A percentile compares a stretch with the other conserved stretches of the same genome.
Conservation (phyloP, 2,113 vertebrate species). For the Illadopsis cleaveri region DNA sequence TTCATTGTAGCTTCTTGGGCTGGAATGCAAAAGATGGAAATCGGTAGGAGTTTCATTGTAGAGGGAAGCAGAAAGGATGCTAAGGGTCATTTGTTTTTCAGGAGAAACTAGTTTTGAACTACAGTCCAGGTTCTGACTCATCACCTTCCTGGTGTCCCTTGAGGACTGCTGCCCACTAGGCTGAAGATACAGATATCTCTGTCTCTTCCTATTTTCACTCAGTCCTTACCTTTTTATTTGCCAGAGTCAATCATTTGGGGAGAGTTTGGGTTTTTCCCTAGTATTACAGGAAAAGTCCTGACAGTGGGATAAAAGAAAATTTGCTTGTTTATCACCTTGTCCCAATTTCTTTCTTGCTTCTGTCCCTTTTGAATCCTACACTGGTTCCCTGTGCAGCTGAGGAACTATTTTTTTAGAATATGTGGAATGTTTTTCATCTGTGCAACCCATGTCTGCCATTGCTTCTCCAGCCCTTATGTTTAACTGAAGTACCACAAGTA, state of each 20-base stretch:
- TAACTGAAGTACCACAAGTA: not conserved
- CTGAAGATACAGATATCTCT: not conserved
- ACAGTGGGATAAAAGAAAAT: not conserved
- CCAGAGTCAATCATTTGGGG: not conserved
- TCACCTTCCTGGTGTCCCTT: not conserved
- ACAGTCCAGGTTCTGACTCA: not conserved
- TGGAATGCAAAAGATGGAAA: not conserved
- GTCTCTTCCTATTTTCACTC: not conserved
- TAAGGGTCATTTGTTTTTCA: not conserved
- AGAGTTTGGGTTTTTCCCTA: not conserved
- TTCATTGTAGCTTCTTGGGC: not conserved
- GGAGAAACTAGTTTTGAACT: not conserved
- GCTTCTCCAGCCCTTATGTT: not conserved
- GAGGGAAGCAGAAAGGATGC: not conserved
- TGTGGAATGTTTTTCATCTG: not conserved
- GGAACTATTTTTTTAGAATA: not conserved
- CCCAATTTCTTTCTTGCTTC: not conserved
- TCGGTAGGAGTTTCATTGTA: not conserved
- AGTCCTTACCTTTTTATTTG: not conserved
- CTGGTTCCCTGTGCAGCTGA: not conserved
- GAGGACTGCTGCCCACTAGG: not conserved
- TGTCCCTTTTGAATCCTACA: not conserved
- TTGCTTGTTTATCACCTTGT: not conserved
- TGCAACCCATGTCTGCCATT: not conserved
- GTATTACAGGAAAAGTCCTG: not conserved